These are phyloP conservation scores for Zygaena filipendulae DNA, from an alignment of 2,888 invertebrate species.

Conservation along the genomic window DNA sequence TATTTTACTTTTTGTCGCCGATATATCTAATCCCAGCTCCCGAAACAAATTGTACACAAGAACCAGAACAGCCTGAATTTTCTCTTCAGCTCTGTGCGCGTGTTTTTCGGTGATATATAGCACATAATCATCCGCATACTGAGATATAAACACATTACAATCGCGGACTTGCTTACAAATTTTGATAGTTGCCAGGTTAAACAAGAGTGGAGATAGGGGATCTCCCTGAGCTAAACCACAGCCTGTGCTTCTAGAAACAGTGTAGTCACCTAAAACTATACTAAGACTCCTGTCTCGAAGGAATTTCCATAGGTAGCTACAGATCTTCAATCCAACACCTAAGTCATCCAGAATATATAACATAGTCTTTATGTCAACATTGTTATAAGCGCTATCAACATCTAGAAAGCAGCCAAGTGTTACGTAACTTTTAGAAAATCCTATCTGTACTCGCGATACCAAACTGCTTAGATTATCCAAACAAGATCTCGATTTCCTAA, in stretches of 20 bases:
- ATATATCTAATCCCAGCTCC: constrained; percentile 7
- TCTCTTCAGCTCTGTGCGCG: background rate
- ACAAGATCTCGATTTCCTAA: constrained; percentile 13
- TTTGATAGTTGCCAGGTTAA: constrained; percentile 18
- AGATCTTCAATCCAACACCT: constrained; percentile 15
- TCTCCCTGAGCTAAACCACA: constrained; percentile 22
- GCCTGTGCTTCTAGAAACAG: constrained; percentile 9
- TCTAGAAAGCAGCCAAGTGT: constrained; percentile 20
- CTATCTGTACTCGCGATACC: constrained; percentile 11
- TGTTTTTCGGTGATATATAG: constrained; percentile 4
- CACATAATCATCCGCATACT: constrained; percentile 20
- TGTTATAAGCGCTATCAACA: constrained; percentile 22
- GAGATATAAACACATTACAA: constrained; percentile 9
- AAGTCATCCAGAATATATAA: constrained; percentile 13
- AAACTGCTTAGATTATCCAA: constrained; percentile 10
- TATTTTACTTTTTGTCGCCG: constrained; percentile 5
- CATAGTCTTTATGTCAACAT: constrained; percentile 14
- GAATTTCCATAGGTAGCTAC: constrained; percentile 17
- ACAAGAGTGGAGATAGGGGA: constrained; percentile 22
- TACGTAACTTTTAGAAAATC: constrained; percentile 11
- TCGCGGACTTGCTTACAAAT: constrained; percentile 8
- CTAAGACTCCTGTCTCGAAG: constrained; percentile 13
- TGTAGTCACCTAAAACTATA: constrained; percentile 5
- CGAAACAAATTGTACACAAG: background rate
- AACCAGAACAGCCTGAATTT: too few species aligned